Evolutionary conservation across 2,797 vertebrate species (phyloP), one percentile per base, ranked within the genome.

Genomic region (Chloroceryle inda): DNA sequence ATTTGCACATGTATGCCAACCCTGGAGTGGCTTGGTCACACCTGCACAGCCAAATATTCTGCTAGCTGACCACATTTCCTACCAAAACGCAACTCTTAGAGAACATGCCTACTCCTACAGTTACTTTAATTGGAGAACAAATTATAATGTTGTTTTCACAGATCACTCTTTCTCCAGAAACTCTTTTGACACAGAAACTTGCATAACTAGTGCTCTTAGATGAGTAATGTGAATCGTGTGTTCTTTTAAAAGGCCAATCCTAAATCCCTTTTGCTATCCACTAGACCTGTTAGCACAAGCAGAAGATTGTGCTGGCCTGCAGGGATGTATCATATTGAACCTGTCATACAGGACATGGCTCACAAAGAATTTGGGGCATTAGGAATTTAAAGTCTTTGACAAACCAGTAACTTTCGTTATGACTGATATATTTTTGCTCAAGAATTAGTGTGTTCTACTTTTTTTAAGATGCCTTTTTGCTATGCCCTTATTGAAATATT

Each of bases 141-240:
- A 92, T 94, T 89, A 89, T 45, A 95, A 92, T 87, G 81, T 87
- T 96, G 81, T 91, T 95, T 95, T 97, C 87, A 80, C 76, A 93
- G 89, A 93, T 84, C 66, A 75, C 35, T 90, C 85, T 94, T 95
- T 93, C 89, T 89, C 45, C 85, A 94, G 91, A 96, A 96, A 92
- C 87, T 94, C 91, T 80, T 92, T 94, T 91, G 92, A 94, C 94
- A 96, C 76, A 95, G 75, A 91, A 96, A 94, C 89, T 95, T 94
- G 93, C 93, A 85, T 92, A 95, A 95, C 79, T 68, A 21, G 53
- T 68, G 76, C 80, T 89, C 75, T 89, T 53, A 89, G 88, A 94
- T 95, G 94, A 95, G 82, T 95, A 94, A 95, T 91, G 68, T 3
- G 22, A 89, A 55, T 83, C 31, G 1, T 94, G 91, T 85, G 94